A percentile compares a stretch with the other conserved stretches of the same genome.
phyloP scores from a whole-genome alignment of 2,113 vertebrate genomes.

The Phainopepla nitens region DNA sequence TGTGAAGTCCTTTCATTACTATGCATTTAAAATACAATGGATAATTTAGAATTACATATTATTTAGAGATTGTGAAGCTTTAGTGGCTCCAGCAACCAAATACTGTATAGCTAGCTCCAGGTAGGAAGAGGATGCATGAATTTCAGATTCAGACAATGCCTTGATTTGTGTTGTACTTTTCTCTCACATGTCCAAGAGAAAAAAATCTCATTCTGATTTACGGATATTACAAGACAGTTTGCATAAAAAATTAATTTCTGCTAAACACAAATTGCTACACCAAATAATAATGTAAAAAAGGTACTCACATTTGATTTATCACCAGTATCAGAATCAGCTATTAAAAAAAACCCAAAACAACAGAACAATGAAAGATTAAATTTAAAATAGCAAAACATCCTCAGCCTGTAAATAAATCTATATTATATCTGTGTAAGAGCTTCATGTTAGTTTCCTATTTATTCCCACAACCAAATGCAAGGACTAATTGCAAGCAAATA shows the following conservation, averaged over 20 bases:
- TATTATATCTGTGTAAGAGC: background rate
- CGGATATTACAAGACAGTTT: background rate
- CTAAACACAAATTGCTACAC: background rate
- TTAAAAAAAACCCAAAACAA: background rate
- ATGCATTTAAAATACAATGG: background rate
- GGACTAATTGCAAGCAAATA: slow-evolving; percentile 25
- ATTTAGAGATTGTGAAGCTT: background rate
- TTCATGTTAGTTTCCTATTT: slow-evolving; percentile 11
- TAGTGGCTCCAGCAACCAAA: background rate
- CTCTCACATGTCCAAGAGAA: background rate
- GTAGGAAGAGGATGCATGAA: background rate
- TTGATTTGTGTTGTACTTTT: background rate
- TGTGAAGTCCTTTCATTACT: background rate
- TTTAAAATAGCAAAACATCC: background rate
- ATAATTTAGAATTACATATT: background rate
- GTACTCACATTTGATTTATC: slow-evolving; percentile 72
- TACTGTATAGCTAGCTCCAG: background rate
- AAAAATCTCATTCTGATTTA: background rate
- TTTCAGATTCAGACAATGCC: background rate
- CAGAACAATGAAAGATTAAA: background rate
- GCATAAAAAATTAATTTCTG: background rate
- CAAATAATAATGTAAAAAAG: background rate
- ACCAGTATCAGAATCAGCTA: slow-evolving; percentile 64
- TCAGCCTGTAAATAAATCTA: background rate
- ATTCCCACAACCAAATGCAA: slow-evolving; percentile 30